A percentile compares a stretch with the other conserved stretches of the same genome.
phyloP scores from a whole-genome alignment of 2,113 vertebrate genomes.

The Suncus etruscus region DNA sequence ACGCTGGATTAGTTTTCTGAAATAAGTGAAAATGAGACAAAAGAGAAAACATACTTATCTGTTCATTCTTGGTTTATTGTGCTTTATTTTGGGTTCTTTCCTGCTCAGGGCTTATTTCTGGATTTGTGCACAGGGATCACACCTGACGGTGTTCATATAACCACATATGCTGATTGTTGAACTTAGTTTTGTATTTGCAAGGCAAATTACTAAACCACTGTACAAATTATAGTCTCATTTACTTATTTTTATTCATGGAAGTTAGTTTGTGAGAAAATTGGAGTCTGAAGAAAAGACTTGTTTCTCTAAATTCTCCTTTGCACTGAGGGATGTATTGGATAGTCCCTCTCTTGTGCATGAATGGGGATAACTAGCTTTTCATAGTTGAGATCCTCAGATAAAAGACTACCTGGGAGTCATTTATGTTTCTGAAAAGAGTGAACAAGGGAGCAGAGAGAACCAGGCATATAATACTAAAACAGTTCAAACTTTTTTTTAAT shows the following conservation, averaged over 20 bases:
- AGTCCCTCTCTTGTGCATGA: fast-evolving
- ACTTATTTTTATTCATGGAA: not conserved
- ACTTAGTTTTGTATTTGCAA: no score
- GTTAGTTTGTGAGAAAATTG: not conserved
- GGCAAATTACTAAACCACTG: no score
- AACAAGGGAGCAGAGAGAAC: not conserved
- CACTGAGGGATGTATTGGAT: not conserved
- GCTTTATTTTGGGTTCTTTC: no score
- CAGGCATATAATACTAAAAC: not conserved
- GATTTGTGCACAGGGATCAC: no score
- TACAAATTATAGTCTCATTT: not conserved
- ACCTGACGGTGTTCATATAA: no score
- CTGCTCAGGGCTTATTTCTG: no score
- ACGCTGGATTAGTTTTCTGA: constrained; percentile 13
- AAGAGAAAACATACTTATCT: not conserved
- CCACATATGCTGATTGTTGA: no score
- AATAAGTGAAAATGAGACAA: not conserved
- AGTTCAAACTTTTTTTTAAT: no score
- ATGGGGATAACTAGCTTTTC: not conserved
- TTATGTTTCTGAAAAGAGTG: not conserved
- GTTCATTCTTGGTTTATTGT: no score
- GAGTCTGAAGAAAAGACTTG: not conserved
- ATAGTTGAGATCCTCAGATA: not conserved
- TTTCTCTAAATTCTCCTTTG: not conserved
- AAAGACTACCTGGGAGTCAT: not conserved